Evolutionary conservation across 2,797 vertebrate genomes (phyloP).

Genomic region (Epinephelus awoara): DNA sequence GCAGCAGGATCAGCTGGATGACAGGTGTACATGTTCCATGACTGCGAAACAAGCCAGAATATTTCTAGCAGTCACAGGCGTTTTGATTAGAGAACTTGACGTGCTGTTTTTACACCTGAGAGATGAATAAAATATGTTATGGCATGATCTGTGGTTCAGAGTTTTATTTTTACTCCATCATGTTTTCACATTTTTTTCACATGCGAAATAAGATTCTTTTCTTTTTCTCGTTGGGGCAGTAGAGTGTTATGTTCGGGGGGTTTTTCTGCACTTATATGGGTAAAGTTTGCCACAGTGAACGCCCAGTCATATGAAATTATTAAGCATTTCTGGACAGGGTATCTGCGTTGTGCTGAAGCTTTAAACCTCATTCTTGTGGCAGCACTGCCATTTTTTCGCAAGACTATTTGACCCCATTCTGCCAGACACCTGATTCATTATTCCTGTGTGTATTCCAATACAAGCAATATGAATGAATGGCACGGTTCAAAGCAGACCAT

Average conservation of each 20-base stretch:
- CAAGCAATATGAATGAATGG: conserved; percentile 1
- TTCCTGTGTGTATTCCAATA: conserved; percentile 13
- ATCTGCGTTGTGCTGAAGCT: conserved; percentile 3
- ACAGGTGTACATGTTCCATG: conserved; percentile 19
- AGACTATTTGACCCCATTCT: conserved; percentile 47
- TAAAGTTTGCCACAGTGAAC: conserved; percentile 2
- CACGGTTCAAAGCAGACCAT: neutral
- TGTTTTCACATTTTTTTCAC: neutral
- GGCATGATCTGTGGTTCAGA: neutral
- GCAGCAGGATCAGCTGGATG: conserved; percentile 8
- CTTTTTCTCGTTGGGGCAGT: neutral
- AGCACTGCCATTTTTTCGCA: neutral
- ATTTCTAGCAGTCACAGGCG: conserved; percentile 2
- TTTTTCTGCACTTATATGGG: conserved; percentile 23
- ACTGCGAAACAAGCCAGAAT: conserved; percentile 3
- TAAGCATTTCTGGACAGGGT: neutral
- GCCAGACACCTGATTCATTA: conserved; percentile 21
- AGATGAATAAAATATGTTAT: neutral
- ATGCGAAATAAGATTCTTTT: neutral
- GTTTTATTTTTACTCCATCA: conserved; percentile 4
- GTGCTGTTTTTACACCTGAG: neutral
- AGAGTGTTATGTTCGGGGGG: neutral
- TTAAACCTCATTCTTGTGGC: neutral
- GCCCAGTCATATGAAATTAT: conserved; percentile 22
- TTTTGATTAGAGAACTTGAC: conserved; percentile 8